A percentile compares a stretch with the other conserved stretches of the same genome.
phyloP scores from a whole-genome alignment of 2,797 vertebrate genomes.

The Tokudaia tokunoshimensis region DNA sequence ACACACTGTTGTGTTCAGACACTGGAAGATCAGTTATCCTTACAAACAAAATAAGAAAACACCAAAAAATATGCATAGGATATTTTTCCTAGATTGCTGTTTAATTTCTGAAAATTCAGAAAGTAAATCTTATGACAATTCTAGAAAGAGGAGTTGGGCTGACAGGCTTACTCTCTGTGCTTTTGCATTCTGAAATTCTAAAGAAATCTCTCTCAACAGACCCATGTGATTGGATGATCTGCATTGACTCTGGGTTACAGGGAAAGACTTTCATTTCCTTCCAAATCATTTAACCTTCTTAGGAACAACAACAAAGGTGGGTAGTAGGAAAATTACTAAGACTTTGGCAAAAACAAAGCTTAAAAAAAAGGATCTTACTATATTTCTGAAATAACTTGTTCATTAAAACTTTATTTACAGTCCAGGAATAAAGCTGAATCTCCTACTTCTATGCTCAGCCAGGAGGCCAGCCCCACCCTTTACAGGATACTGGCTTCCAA shows the following conservation, averaged over 20 bases:
- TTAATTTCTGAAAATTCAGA: conserved; percentile 52
- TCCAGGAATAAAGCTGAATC: neutral
- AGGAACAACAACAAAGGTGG: neutral
- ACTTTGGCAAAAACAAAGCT: neutral
- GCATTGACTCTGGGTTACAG: neutral
- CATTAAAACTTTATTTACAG: neutral
- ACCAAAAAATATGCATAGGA: neutral
- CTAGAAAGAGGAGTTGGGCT: neutral
- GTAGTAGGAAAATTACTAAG: neutral
- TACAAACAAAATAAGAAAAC: neutral
- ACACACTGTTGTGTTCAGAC: neutral
- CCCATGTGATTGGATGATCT: neutral
- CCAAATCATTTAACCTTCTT: conserved; percentile 17
- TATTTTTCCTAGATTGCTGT: neutral
- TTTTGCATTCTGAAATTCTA: neutral
- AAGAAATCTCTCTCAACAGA: neutral
- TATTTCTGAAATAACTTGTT: neutral
- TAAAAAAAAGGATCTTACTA: neutral
- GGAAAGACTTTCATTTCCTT: conserved; percentile 33
- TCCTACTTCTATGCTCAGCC: neutral
- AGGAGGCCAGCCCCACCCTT: neutral
- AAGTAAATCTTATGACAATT: neutral
- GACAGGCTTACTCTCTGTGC: neutral
- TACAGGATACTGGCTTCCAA: no score
- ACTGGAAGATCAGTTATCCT: neutral